These are phyloP conservation scores for Halcyon leucocephala DNA, from an alignment of 2,797 vertebrate species.

Conservation along the genomic window DNA sequence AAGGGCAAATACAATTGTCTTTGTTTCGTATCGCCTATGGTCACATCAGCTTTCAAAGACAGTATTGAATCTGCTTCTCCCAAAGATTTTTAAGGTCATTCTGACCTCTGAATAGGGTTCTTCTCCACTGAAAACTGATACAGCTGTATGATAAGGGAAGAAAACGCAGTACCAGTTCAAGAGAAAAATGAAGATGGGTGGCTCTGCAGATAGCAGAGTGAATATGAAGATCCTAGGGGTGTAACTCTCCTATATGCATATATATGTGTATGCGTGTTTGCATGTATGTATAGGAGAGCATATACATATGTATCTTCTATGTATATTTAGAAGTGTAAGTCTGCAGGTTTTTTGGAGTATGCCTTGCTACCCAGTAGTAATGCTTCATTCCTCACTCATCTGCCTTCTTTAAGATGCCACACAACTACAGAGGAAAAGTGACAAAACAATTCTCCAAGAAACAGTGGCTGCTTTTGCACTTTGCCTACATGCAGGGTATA, in stretches of 20 bases:
- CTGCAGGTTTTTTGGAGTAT: accelerated
- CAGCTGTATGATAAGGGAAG: not conserved
- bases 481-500: not conserved
- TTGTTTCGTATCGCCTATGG: not conserved
- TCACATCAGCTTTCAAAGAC: not conserved
- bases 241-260: not conserved
- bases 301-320: not conserved
- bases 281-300: not conserved
- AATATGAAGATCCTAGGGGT: not conserved
- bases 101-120: not conserved
- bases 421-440: not conserved
- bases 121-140: not conserved
- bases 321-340: not conserved
- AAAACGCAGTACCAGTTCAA: not conserved
- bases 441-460: not conserved
- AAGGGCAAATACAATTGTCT: not conserved
- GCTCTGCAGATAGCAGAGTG: not conserved
- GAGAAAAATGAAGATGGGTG: not conserved
- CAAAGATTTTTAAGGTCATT: not conserved
- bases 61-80: not conserved
- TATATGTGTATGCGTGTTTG: not conserved
- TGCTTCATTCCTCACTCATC: not conserved
- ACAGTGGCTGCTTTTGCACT: not conserved
- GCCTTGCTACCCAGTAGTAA: not conserved
- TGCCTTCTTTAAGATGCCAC: not conserved